Evolutionary conservation across 2,888 invertebrate genomes (phyloP), one percentile per base, ranked within the genome.

Genomic region (Kryphioiulus occultus): DNA sequence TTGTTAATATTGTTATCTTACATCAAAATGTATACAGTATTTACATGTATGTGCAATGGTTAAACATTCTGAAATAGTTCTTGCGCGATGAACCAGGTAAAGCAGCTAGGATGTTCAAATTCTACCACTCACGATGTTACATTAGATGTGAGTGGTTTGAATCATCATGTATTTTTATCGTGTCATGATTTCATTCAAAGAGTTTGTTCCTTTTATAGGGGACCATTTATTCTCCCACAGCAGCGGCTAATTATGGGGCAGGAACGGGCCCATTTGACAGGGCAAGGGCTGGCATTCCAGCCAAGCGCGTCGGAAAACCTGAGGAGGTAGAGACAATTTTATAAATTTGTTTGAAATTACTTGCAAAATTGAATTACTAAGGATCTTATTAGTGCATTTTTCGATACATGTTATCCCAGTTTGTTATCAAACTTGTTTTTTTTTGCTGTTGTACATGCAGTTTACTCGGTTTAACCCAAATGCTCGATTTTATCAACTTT

Each of bases 161-260:
- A 9, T 3, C 39, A 39, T 39, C 39, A 39, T 4, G 44, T 1
- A 44, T 12, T 4, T 4, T 44, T 12, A 44, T 44, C 12, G 3
- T 44, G 44, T n/a, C 19, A 10, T 68, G 26, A 22, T 26, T 68
- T 0, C 19, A 68, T 68, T 68, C 68, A 22, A 68, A 68, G 68
- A 68, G 22, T 68, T 68, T 68, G 53, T 17, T 68, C 10, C 12
- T 68, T 26, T 68, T 68, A 4, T 26, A 68, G 68, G 68, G 68
- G 26, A 68, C 92, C 3, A 93, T 93, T 35, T 92, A 92, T 88
- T 93, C 93, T 0, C 91, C 92, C 17, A 92, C 93, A 30, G 93
- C 93, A 32, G 92, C 92, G n/a, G 92, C 91, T n/a, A 93, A 93
- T 90, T 93, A 93, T 90, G 91, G 90, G 2, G 84, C 87, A n/a